Evolutionary conservation across 2,113 vertebrate species (phyloP).

Genomic region (Halichoerus grypus): DNA sequence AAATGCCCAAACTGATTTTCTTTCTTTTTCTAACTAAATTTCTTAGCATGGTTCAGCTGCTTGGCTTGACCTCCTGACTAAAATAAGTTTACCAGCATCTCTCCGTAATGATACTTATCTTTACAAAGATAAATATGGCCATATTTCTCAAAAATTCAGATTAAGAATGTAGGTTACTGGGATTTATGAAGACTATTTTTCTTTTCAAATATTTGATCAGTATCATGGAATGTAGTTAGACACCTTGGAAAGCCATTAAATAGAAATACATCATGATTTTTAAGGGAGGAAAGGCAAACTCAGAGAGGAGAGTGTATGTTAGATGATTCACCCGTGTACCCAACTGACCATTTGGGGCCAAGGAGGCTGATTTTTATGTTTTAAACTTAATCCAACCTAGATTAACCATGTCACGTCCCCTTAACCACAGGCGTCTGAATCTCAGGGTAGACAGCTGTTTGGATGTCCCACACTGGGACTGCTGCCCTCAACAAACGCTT

Average conservation of each 20-base stretch:
- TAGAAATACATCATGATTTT: constrained; percentile 65
- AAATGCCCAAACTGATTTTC: neutral
- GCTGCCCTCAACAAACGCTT: constrained; percentile 88
- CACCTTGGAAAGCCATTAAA: constrained; percentile 58
- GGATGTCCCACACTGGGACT: constrained; percentile 85
- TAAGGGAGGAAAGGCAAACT: constrained; percentile 39
- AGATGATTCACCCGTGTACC: neutral
- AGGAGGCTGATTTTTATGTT: constrained; percentile 80
- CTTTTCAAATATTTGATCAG: constrained; percentile 78
- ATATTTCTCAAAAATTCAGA: constrained; percentile 76
- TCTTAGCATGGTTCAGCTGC: constrained; percentile 1
- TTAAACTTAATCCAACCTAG: constrained; percentile 82
- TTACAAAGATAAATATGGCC: constrained; percentile 77
- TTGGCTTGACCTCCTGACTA: constrained; percentile 56
- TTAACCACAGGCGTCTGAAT: constrained; percentile 86
- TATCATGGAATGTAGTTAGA: constrained; percentile 67
- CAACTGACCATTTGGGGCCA: constrained; percentile 65
- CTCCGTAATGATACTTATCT: constrained; percentile 71
- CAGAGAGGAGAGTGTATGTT: neutral
- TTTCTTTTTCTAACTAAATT: constrained; percentile 42
- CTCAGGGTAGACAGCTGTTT: constrained; percentile 87
- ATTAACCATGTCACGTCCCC: constrained; percentile 85
- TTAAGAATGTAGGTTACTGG: constrained; percentile 64
- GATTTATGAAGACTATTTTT: constrained; percentile 78
- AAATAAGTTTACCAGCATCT: constrained; percentile 65